Conservation (phyloP, 2,797 vertebrate species). For the Aphelocoma californica region DNA sequence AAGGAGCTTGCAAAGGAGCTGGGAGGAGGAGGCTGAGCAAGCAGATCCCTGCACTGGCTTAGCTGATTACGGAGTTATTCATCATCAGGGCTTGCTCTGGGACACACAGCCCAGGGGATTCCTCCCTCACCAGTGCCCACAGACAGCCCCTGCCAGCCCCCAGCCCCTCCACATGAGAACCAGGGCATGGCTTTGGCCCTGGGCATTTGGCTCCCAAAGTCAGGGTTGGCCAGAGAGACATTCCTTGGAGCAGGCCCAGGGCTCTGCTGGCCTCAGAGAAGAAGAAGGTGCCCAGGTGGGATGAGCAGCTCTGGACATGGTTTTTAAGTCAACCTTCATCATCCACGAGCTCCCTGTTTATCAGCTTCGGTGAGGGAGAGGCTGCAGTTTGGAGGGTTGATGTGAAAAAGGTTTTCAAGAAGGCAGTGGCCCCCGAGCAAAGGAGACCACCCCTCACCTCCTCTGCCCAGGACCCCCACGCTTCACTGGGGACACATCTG, state of each 20-base stretch:
- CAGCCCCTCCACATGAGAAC: fast-evolving
- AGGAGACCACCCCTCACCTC: not conserved
- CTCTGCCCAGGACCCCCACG: not conserved
- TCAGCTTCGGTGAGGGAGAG: not conserved
- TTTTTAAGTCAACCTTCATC: not conserved
- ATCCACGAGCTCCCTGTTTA: not conserved
- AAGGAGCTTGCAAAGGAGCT: not conserved
- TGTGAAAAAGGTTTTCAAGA: not conserved
- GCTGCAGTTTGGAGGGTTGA: not conserved
- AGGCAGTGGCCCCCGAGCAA: not conserved
- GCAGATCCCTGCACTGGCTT: not conserved
- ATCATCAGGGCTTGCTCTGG: fast-evolving
- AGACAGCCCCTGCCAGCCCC: not conserved
- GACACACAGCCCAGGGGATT: not conserved
- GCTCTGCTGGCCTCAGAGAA: not conserved
- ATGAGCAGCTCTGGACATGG: fast-evolving
- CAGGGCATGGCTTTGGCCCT: fast-evolving
- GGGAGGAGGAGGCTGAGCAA: not conserved
- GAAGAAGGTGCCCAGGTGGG: not conserved
- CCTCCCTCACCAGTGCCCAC: fast-evolving
- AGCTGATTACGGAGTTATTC: not conserved
- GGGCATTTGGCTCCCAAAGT: not conserved
- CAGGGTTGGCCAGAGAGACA: not conserved
- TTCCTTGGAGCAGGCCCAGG: not conserved
- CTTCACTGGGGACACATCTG: not conserved